Base-by-base conservation (phyloP, 2,113 vertebrate species). In the Solenodon paradoxus region DNA sequence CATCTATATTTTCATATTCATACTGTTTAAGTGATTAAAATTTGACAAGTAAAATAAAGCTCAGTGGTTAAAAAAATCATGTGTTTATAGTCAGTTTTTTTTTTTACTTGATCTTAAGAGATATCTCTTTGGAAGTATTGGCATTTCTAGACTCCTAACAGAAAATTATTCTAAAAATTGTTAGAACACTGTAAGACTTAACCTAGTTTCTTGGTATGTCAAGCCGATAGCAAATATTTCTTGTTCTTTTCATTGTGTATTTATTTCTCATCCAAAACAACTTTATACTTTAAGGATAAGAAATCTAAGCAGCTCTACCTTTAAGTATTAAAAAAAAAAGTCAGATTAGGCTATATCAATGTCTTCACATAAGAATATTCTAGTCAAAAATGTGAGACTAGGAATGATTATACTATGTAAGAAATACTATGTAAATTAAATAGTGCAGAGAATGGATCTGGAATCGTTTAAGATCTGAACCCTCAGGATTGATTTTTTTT, bases 401-500 rank as follows among this genome's bases (percentile, higher is more conserved):
- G 49, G 3, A 28, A 26, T 7, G 75, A 3, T 78, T 47, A 4
- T 68, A 10, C 79, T 88, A 1, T 68, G 35, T 68, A 51, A 89
- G 5, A n/a, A 89, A 66, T n/a, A 45, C 0, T 5, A 11, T 51
- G 6, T 95, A 90, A 95, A 68, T 74, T 84, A 96, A 95, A 90
- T 4, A 93, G 30, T 55, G 71, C 0, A 79, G 77, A 87, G 86
- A 75, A 32, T 64, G 17, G 90, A 74, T n/a, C 55, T 88, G 86
- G 88, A 97, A 81, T 93, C n/a, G 11, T 40, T 91, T 94, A 81
- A 88, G 66, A 72, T 93, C 71, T 74, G 59, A 95, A 87, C n/a
- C 68, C 24, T 91, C 40, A 77, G 87, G 7, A 84, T 32, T 69
- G 35, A 20, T 19, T 7, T 20, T 88, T 93, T 87, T 95, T n/a